Evolutionary conservation across 1,140 invertebrate species (phyloP), one percentile per base, ranked within the genome.

Genomic region (Cyclargus thomasi): DNA sequence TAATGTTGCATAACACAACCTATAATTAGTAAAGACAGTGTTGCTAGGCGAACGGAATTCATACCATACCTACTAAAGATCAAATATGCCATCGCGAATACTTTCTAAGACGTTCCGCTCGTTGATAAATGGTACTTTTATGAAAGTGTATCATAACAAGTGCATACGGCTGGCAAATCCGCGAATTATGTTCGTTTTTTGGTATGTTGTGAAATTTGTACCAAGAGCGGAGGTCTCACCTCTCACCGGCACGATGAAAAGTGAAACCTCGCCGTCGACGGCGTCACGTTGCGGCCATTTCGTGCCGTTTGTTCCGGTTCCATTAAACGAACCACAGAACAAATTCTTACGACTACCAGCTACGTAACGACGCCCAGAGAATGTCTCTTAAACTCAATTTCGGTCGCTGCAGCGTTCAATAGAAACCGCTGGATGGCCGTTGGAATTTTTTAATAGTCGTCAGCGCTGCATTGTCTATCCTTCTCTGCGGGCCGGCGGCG

Each of bases 221-320:
- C 75, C 74, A 75, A 74, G 70, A 71, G 70, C 72, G 74, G 84
- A 86, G 85, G 85, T 83, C 85, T 87, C 77, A 79, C 87, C 87
- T 90, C 87, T 90, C 87, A 87, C 87, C 77, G 76, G 71, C 80
- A 81, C 76, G 84, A 87, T 88, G 85, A 84, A 90, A 90, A 90
- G 87, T 90, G 87, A 90, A 90, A 90, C 87, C 75, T 74, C 78
- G 75, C 68, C 74, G 79, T 75, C 78, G 78, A 74, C 80, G 71
- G 74, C 79, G 84, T 86, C 82, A 85, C 81, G 87, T 84, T 74
- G 68, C 75, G 73, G 70, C 75, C 78, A 78, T 81, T 86, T 80
- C 80, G 79, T 82, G 79, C 73, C 70, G 78, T 83, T 86, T 81
- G 83, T 88, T 90, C 87, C 87, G 87, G 85, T 87, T 86, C 66